Evolutionary conservation across 2,797 vertebrate species (phyloP).

Genomic region (Harpagifer antarcticus): DNA sequence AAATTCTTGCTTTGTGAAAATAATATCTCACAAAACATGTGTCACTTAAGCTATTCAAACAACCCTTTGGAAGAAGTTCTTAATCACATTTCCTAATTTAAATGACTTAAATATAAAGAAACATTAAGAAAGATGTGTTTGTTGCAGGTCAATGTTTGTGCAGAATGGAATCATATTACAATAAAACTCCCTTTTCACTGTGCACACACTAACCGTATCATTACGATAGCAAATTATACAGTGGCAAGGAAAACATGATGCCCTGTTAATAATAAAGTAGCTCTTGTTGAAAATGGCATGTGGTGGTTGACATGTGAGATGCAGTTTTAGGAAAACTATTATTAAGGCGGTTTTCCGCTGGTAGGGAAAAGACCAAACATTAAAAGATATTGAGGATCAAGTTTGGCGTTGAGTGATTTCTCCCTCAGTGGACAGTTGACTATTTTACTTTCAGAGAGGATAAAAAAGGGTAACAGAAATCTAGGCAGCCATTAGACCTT

Average conservation of each 20-base stretch:
- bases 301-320: slow-evolving; percentile 3
- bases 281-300: slow-evolving; percentile 1
- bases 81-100: neutral
- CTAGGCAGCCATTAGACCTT: too few species aligned
- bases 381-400: neutral
- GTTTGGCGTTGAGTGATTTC: too few species aligned
- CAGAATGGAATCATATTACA: slow-evolving; percentile 1
- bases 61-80: neutral
- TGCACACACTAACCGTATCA: slow-evolving; percentile 5
- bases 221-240: slow-evolving; percentile 45
- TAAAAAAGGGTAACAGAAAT: too few species aligned
- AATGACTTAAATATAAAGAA: neutral
- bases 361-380: neutral
- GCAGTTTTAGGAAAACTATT: neutral
- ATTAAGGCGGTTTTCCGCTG: neutral
- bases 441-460: too few species aligned
- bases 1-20: slow-evolving; percentile 2
- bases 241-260: slow-evolving; percentile 30
- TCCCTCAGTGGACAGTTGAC: too few species aligned
- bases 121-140: neutral
- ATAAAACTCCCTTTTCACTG: neutral
- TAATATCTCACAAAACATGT: neutral
- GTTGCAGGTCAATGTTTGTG: slow-evolving; percentile 13
- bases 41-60: neutral
- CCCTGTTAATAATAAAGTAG: slow-evolving; percentile 22